Base-by-base conservation (phyloP, 2,113 vertebrate genomes). In the Natator depressus region DNA sequence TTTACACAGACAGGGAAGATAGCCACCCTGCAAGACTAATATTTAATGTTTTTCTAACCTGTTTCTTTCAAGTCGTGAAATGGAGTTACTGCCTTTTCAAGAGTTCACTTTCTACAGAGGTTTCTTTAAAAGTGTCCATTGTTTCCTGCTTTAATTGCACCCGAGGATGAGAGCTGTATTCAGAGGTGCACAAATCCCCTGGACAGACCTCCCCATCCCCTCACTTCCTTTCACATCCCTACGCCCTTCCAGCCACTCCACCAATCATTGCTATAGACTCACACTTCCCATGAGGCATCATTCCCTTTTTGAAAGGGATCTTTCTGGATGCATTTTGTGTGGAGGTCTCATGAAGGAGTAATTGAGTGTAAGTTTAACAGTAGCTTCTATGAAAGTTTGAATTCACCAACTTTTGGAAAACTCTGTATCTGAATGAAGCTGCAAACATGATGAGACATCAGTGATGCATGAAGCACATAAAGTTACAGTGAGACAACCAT, bases 391-490 rank as follows among this genome's bases (percentile, higher is more conserved):
- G 62, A 10, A 82, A 86, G 90, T 22, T 10, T 24, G 87, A 89
- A 27, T 7, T 85, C 79, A 87, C 65, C 89, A 97, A 90, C 95
- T 92, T 55, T 13, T 85, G 90, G 10, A 62, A 38, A 16, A 57
- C 90, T 53, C 79, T 29, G 94, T 75, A 42, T 31, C 93, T 0
- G 88, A 50, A 91, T 78, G 96, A 84, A 87, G 91, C 81, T 13
- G 91, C 62, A 29, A 86, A 98, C 91, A 50, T 14, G 94, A 97
- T 97, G 98, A 96, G 95, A 81, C 89, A 88, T 6, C 72, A 27
- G 97, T 88, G 94, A 98, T 17, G 97, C 93, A 90, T 92, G 97
- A 97, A 96, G 97, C 97, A 97, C 96, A 97, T 65, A 96, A n/a
- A 91, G 25, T 42, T 80, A 97, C 94, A 93, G 97, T 75, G 94